Percentiles rank a stretch among this genome's conserved stretches.
These are phyloP conservation scores for Harlomillsia oculata DNA, from an alignment of 1,140 invertebrate species.

Conservation along the genomic window DNA sequence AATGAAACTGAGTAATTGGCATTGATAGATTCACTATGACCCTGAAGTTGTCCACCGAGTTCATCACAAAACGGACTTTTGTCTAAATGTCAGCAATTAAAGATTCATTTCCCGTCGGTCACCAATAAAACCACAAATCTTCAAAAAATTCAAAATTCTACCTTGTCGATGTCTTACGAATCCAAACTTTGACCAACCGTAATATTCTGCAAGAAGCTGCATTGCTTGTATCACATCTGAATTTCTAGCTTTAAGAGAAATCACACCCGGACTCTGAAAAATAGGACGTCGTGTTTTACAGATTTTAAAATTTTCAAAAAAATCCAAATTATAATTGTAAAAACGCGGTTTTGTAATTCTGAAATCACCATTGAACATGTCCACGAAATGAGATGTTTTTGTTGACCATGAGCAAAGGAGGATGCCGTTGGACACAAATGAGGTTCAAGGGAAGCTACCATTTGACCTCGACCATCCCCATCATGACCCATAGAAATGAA, in stretches of 20 bases:
- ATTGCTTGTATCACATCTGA: constrained; percentile 23
- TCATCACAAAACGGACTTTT: constrained; percentile 29
- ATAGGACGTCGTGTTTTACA: too few species aligned
- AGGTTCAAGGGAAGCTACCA: constrained; percentile 24
- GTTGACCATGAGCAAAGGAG: constrained; percentile 5
- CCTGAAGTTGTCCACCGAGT: constrained; percentile 16
- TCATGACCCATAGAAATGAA: constrained; percentile 22
- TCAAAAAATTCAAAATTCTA: too few species aligned
- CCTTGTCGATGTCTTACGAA: constrained; percentile 17
- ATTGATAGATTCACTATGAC: neutral
- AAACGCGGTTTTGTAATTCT: too few species aligned
- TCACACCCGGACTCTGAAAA: constrained; percentile 23
- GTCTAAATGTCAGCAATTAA: constrained; percentile 18
- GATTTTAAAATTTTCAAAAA: too few species aligned
- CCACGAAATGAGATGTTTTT: constrained; percentile 28
- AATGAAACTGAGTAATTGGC: constrained; percentile 9
- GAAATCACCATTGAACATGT: constrained; percentile 27
- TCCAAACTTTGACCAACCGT: constrained; percentile 18
- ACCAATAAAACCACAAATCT: neutral
- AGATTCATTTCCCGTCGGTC: neutral
- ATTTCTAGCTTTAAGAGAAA: constrained; percentile 24
- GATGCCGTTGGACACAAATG: constrained; percentile 27
- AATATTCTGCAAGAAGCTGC: constrained; percentile 16
- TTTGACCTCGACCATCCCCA: constrained; percentile 12
- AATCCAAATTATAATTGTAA: neutral